Conservation (phyloP, 2,113 vertebrate species). For the Zosterops hypoxanthus region DNA sequence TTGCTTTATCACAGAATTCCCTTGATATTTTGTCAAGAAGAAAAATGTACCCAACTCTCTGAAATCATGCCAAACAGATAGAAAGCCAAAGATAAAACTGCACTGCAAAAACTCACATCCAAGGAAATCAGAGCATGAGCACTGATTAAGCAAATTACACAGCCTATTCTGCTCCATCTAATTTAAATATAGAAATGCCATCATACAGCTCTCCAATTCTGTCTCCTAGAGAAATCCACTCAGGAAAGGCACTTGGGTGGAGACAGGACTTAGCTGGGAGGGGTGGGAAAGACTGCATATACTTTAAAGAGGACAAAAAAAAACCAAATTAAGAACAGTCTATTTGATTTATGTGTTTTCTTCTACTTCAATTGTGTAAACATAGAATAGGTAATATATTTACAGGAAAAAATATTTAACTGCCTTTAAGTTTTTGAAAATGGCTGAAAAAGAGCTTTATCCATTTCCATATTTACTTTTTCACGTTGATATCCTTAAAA, state of each 20-base stretch:
- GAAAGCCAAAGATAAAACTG: slow-evolving; percentile 22
- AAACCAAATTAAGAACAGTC: not conserved
- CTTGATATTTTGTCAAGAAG: not conserved
- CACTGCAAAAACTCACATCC: slow-evolving; percentile 58
- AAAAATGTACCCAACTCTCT: slow-evolving; percentile 34
- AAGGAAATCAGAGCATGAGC: slow-evolving; percentile 55
- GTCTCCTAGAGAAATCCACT: slow-evolving; percentile 55
- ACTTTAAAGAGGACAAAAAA: not conserved
- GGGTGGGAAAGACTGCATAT: not conserved
- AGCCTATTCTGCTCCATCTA: slow-evolving; percentile 52
- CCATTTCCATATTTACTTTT: not conserved
- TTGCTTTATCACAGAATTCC: slow-evolving; percentile 8
- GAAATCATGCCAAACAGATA: slow-evolving; percentile 49
- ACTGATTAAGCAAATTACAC: slow-evolving; percentile 52
- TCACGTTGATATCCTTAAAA: not conserved
- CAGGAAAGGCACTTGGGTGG: slow-evolving; percentile 44
- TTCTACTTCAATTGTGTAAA: not conserved
- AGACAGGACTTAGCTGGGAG: not conserved
- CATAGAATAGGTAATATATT: not conserved
- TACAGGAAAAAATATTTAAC: not conserved
- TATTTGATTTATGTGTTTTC: not conserved
- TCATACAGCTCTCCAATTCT: not conserved
- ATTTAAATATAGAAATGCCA: slow-evolving; percentile 62
- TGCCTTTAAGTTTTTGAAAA: not conserved
- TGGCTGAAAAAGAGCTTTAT: not conserved